phyloP scores from a whole-genome alignment of 2,888 invertebrate species.

The Drosophila recens region DNA sequence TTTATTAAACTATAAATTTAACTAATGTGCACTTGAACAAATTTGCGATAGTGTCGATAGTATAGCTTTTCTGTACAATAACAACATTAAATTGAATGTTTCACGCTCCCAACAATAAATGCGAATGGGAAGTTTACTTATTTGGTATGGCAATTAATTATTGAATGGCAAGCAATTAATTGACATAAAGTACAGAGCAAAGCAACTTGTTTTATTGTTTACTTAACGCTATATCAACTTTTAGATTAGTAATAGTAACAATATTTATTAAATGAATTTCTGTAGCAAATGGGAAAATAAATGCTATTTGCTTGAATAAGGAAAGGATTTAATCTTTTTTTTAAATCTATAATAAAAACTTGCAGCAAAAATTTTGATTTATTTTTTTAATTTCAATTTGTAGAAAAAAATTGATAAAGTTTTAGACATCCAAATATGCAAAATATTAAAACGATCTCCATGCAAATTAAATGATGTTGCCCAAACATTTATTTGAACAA shows the following conservation, averaged over 20 bases:
- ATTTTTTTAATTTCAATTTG: neutral
- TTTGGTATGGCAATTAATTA: neutral
- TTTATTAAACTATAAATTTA: constrained; percentile 32
- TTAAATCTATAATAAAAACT: neutral
- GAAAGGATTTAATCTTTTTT: neutral
- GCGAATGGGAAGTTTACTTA: neutral
- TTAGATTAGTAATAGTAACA: too few relatives aligned
- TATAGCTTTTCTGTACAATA: neutral
- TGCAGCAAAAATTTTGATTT: neutral
- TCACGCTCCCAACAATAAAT: neutral
- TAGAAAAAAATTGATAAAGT: neutral
- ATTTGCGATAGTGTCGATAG: constrained; percentile 5
- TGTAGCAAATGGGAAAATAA: neutral
- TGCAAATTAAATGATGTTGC: neutral
- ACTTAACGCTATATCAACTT: neutral
- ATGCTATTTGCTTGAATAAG: too few relatives aligned
- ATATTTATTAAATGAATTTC: too few relatives aligned
- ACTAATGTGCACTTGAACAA: constrained; percentile 23
- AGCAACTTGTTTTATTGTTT: neutral
- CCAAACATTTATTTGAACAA: neutral
- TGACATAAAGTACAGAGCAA: neutral
- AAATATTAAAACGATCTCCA: neutral
- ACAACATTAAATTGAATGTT: neutral
- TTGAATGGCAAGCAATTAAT: neutral
- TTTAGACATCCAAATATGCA: neutral